Evolutionary conservation across 2,113 vertebrate genomes (phyloP).

Genomic region (Oxyruncus cristatus): DNA sequence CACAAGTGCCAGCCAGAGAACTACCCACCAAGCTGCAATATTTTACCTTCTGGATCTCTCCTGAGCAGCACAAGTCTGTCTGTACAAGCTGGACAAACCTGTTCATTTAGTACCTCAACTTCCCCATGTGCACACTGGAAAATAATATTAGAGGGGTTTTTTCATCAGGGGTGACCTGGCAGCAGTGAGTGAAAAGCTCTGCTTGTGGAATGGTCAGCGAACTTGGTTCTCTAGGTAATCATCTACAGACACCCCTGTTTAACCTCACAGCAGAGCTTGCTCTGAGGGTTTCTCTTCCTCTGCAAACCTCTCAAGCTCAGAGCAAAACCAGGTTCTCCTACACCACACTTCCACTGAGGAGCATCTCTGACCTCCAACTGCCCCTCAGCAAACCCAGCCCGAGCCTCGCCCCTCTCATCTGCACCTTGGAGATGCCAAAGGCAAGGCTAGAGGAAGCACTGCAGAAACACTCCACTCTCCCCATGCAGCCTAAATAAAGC

Average conservation of each 20-base stretch:
- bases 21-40: background rate
- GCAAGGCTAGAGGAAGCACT: background rate
- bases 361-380: background rate
- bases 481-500: background rate
- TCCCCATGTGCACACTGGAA: background rate
- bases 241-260: background rate
- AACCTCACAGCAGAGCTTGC: background rate
- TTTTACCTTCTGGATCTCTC: background rate
- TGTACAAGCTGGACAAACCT: background rate
- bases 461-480: background rate
- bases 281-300: background rate
- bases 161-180: background rate
- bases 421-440: background rate
- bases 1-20: background rate
- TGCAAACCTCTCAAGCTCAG: background rate
- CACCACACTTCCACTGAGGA: too few relatives aligned
- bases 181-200: background rate
- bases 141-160: background rate
- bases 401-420: background rate
- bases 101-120: background rate
- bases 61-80: background rate
- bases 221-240: background rate
- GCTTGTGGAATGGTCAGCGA: background rate
- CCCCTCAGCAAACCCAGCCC: background rate
- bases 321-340: background rate